Conservation (phyloP, 2,888 invertebrate species). For the Acleris literana region DNA sequence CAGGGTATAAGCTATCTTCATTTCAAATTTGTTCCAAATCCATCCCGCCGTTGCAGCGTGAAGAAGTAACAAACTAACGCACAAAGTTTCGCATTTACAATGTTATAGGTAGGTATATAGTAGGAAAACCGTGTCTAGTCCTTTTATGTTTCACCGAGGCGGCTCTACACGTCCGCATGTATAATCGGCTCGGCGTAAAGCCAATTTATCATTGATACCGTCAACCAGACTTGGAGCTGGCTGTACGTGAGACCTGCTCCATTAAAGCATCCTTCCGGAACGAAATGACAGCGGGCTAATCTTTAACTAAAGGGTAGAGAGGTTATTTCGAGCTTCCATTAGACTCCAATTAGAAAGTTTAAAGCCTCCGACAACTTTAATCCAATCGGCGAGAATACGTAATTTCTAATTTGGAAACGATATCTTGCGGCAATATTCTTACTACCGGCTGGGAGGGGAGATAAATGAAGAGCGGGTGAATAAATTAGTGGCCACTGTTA, state of each 20-base stretch:
- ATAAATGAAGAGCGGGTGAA: constrained; percentile 39
- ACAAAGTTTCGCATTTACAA: no score
- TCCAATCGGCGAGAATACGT: constrained; percentile 29
- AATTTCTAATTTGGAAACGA: constrained; percentile 28
- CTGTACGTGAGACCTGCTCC: neutral
- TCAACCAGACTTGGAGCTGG: constrained; percentile 1
- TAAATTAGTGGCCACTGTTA: constrained; percentile 42
- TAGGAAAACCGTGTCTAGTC: no score
- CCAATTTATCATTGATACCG: constrained; percentile 1
- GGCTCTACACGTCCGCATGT: neutral
- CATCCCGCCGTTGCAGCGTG: no score
- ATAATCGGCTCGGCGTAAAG: constrained; percentile 1
- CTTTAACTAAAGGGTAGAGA: constrained; percentile 12
- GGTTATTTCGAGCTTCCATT: constrained; percentile 21
- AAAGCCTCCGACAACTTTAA: constrained; percentile 29
- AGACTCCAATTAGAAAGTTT: constrained; percentile 30
- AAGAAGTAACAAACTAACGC: no score
- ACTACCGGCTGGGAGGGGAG: constrained; percentile 25
- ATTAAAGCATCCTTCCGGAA: neutral
- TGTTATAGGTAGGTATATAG: no score
- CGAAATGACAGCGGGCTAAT: neutral
- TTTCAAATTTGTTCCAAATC: no score
- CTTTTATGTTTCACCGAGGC: no score
- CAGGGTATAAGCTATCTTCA: no score
- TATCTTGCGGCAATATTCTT: constrained; percentile 34